Base-by-base conservation (phyloP, 2,113 vertebrate species). In the Chamaea fasciata region DNA sequence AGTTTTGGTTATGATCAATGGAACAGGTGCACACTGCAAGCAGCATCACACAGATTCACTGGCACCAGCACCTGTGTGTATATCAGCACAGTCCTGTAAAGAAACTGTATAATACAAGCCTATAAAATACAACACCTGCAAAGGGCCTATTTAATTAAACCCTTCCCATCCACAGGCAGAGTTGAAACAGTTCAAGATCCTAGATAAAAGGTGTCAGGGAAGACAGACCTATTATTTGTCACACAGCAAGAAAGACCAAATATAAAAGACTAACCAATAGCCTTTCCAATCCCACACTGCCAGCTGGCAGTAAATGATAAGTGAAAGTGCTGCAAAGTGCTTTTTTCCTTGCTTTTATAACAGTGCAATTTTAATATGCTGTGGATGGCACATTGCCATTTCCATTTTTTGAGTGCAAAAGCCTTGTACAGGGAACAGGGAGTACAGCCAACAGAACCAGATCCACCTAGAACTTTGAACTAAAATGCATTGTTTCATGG, bases 221-320 rank as follows among this genome's bases (percentile, higher is more conserved):
- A 92, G 89, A 75, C 2, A 92, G 81, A 87, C 27, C 24, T 37
- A 15, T 75, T 92, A 82, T 69, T 95, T 89, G 87, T 79, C 59
- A 46, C 63, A 63, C 47, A 44, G 84, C 52, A 80, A 87, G 41
- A 42, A 88, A 80, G 46, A 96, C 18, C 67, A 87, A 86, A 83
- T 69, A 77, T 27, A 94, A 90, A 92, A 91, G 83, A 59, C 65
- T 75, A 94, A 92, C 86, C 68, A 74, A 41, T 70, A 94, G 69
- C 69, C 59, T 89, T 93, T 84, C 47, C 83, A 91, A 59, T 80
- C 69, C 68, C 80, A 77, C 42, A 26, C 37, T 87, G 82, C 87
- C 93, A 96, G 92, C 89, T 97, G 93, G 89, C 87, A 80, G 42
- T 39, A 76, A 94, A 68, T 41, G 88, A 49, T 87, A 95, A 96